Conservation (phyloP, 2,888 invertebrate species). For the Lacanobia wlatinum region DNA sequence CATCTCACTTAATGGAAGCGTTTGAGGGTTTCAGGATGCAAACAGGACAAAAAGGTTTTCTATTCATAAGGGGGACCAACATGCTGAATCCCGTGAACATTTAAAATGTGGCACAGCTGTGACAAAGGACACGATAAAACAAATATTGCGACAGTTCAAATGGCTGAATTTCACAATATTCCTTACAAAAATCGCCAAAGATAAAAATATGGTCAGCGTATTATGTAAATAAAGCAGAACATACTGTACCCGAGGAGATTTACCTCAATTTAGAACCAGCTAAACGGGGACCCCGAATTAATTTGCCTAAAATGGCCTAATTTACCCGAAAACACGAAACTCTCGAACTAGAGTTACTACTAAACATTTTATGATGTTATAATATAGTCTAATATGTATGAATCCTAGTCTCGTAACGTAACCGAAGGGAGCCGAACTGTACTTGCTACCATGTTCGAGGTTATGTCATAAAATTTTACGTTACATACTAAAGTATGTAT, state of each 20-base stretch:
- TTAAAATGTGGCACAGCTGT: slow-evolving; percentile 21
- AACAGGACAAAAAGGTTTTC: slow-evolving; percentile 48
- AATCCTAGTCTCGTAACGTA: slow-evolving; percentile 22
- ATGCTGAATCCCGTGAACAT: slow-evolving; percentile 31
- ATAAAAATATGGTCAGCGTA: slow-evolving; percentile 28
- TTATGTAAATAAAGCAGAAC: slow-evolving; percentile 59
- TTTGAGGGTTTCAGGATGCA: slow-evolving; percentile 41
- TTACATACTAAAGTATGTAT: slow-evolving; percentile 26
- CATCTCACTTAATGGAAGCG: slow-evolving; percentile 24
- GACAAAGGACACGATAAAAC: slow-evolving; percentile 23
- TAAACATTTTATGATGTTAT: slow-evolving; percentile 48
- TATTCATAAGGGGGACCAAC: slow-evolving; percentile 40
- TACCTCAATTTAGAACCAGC: slow-evolving; percentile 29
- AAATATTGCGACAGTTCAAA: slow-evolving; percentile 26
- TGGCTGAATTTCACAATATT: not conserved
- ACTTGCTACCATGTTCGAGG: slow-evolving; percentile 17
- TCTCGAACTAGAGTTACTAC: slow-evolving; percentile 33
- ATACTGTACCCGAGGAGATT: slow-evolving; percentile 33
- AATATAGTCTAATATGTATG: slow-evolving; percentile 23
- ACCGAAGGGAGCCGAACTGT: slow-evolving; percentile 15
- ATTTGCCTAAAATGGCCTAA: slow-evolving; percentile 47
- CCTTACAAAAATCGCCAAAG: not conserved
- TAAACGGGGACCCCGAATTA: slow-evolving; percentile 53
- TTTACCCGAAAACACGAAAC: slow-evolving; percentile 42
- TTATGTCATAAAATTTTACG: slow-evolving; percentile 30